Evolutionary conservation across 2,113 vertebrate species (phyloP), one percentile per base, ranked within the genome.

Genomic region (Microcebus ravelobensis): DNA sequence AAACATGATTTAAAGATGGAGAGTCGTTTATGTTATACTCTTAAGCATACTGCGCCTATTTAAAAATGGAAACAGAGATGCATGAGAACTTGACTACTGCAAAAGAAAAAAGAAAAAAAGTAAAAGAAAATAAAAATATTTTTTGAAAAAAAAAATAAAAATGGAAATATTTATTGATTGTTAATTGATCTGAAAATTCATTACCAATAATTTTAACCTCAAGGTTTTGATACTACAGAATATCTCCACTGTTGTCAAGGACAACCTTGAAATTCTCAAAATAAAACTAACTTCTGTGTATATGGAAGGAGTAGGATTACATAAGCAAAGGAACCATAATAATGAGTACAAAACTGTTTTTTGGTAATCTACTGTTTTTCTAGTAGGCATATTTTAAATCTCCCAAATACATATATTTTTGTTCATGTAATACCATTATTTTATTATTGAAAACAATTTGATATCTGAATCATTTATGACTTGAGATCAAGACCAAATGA

Each of bases 201-300:
- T 94, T 71, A 25, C 8, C 50, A 15, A 25, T 93, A n/a, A 93
- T 91, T 94, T n/a, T 79, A 89, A 86, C 31, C 11, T 90, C 74
- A 81, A n/a, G 31, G 23, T 74, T 91, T 81, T 88, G 23, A 85
- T 88, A 39, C 50, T 63, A 29, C 59, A 83, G 39, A 25, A 8
- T 68, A 88, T 52, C 52, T 93, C 29, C 4, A 74, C 42, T 94
- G 92, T 91, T 91, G 15, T 87, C n/a, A 85, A 89, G 59, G 59
- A 63, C 25, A 63, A 63, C n/a, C 34, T 90, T 93, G 83, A 73
- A 80, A 70, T 61, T 80, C 23, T 94, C n/a, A 80, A 95, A 95
- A 80, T 74, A 79, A 95, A 89, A 50, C 55, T 14, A 68, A 80
- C 3, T 84, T 91, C 45, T 91, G 34, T 79, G 61, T 63, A 34